Base-by-base conservation (phyloP, 2,113 vertebrate genomes). In the Stigmatopora nigra region DNA sequence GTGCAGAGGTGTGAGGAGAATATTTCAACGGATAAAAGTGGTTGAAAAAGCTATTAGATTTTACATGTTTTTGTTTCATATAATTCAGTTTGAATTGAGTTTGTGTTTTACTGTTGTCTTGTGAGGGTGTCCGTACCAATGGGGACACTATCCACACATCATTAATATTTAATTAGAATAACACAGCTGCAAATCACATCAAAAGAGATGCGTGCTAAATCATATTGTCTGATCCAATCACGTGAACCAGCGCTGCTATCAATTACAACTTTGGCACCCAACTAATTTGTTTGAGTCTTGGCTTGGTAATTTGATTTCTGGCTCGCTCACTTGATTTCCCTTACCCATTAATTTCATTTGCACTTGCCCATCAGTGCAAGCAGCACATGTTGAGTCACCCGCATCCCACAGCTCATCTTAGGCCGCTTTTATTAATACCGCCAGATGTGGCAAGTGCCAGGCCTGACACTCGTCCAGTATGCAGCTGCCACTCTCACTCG, bases 221-320 rank as follows among this genome's bases (percentile, higher is more conserved):
- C 84, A 89, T 84, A 87, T 88, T 88, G 88, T 89, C 87, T 87
- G 85, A 89, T 88, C 86, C 78, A 86, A 81, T 86, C 79, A 79
- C 66, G 64, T 82, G 76, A 79, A 82, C 78, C 78, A 81, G 72
- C 76, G 75, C 83, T 80, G 86, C 89, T 89, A 91, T 91, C 89
- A 91, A 92, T 90, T 91, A 92, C 89, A 91, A 88, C 88, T 91
- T 87, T 89, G 89, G 86, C 88, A 89, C 89, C 83, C 86, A 82
- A 87, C 89, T 90, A 89, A 92, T 90, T 91, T 82, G 86, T 91
- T 88, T 77, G 80, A 88, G 82, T 73, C 81, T 80, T 66, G 82
- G 77, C 88, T 86, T 89, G 84, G 82, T 90, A 90, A 92, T 92
- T 91, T 88, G 85, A 92, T 92, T 91, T 87, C 82, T 60, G 78